Conservation (phyloP, 2,888 invertebrate species). For the Chaetoderma sp. region DNA sequence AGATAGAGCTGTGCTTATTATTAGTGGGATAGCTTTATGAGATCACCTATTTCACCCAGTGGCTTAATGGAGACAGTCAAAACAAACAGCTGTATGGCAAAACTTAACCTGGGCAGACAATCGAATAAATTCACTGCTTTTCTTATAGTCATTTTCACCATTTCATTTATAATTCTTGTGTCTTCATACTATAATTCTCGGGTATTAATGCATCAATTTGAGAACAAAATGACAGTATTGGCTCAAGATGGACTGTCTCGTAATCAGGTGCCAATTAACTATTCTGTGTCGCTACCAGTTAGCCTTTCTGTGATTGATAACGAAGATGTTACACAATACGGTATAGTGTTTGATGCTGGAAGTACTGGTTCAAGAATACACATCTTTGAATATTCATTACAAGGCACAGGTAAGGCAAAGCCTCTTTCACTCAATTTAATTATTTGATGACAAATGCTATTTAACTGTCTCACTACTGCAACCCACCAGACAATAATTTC, state of each 20-base stretch:
- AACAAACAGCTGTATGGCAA: not conserved
- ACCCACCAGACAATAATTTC: too few species aligned
- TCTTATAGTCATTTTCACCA: not conserved
- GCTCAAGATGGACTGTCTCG: not conserved
- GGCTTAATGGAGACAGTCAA: not conserved
- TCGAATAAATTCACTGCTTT: not conserved
- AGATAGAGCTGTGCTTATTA: too few species aligned
- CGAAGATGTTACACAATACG: slow-evolving; percentile 75
- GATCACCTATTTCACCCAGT: too few species aligned
- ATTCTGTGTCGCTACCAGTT: too few species aligned
- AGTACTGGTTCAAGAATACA: slow-evolving; percentile 86
- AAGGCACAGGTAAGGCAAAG: slow-evolving; percentile 42
- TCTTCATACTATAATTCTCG: not conserved
- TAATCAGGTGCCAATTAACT: too few species aligned
- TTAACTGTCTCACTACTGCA: too few species aligned
- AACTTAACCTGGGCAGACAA: not conserved
- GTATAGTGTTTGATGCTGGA: slow-evolving; percentile 93
- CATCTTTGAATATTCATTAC: slow-evolving; percentile 62
- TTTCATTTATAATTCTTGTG: not conserved
- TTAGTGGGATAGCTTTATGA: too few species aligned
- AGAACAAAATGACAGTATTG: not conserved
- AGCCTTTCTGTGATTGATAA: not conserved
- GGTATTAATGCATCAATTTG: not conserved
- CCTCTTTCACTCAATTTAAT: too few species aligned
- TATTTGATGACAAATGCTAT: too few species aligned